phyloP scores from a whole-genome alignment of 1,140 invertebrate genomes.

The Drosophila dunni region DNA sequence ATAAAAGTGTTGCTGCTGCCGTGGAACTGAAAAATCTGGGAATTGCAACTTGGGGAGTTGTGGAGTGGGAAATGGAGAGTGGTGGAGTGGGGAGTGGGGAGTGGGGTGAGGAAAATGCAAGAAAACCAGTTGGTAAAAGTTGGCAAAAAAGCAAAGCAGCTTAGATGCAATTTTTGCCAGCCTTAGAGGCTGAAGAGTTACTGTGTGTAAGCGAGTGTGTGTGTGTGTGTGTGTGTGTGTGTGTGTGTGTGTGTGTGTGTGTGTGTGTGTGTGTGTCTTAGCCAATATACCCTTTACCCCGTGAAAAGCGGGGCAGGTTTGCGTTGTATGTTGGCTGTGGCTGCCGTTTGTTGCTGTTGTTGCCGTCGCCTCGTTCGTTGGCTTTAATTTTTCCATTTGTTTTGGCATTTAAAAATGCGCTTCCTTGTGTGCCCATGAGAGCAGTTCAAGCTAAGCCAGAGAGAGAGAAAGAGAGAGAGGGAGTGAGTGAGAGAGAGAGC shows the following conservation, averaged over 20 bases:
- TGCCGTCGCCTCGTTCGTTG: constrained; percentile 64
- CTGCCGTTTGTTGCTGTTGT: constrained; percentile 26
- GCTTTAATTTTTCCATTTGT: constrained; percentile 83
- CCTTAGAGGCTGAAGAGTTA: constrained; percentile 27
- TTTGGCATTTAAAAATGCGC: constrained; percentile 82
- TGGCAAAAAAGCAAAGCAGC: constrained; percentile 71
- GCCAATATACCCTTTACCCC: constrained; percentile 5
- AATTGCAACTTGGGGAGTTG: constrained; percentile 27
- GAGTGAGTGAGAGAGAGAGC: background rate
- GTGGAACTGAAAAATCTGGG: constrained; percentile 55
- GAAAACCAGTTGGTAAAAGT: constrained; percentile 79
- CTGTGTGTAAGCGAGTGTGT: background rate
- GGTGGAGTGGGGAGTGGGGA: constrained; percentile 1
- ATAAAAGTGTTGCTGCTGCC: constrained; percentile 79
- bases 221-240: too few species aligned
- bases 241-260: background rate
- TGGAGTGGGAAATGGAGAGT: background rate
- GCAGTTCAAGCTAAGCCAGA: constrained; percentile 11
- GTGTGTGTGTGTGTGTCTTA: constrained; percentile 1
- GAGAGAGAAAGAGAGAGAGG: constrained; percentile 8
- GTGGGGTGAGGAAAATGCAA: constrained; percentile 42
- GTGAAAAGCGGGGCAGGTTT: constrained; percentile 37
- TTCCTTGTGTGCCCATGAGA: constrained; percentile 69
- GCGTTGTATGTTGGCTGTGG: constrained; percentile 32
- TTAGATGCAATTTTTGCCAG: constrained; percentile 78